A percentile compares a stretch with the other conserved stretches of the same genome.
These are phyloP conservation scores for Hypomesus transpacificus DNA, from an alignment of 2,113 vertebrate species.

Conservation along the genomic window DNA sequence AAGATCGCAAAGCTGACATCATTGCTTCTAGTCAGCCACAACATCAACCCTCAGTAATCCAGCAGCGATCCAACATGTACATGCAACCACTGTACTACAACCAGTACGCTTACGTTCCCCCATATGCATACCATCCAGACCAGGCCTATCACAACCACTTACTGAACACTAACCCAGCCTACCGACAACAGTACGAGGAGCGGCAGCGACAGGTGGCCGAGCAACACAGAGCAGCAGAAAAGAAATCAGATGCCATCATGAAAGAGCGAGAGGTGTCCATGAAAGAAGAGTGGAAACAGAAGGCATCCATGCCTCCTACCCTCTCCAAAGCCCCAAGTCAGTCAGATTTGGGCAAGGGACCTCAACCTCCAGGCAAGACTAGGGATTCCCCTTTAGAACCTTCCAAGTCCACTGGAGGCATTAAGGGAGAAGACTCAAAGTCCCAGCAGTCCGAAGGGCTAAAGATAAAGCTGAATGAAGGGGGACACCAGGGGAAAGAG, in stretches of 20 bases:
- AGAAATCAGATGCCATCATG: conserved; percentile 82
- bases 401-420: conserved; percentile 85
- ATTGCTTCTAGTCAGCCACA: conserved; percentile 59
- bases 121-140: conserved; percentile 87
- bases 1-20: conserved; percentile 87
- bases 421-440: conserved; percentile 90
- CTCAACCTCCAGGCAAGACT: conserved; percentile 72
- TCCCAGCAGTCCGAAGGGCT: conserved; percentile 84
- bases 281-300: conserved; percentile 98
- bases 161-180: conserved; percentile 87
- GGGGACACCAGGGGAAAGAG: conserved; percentile 85
- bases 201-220: conserved; percentile 87
- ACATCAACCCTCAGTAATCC: conserved; percentile 85
- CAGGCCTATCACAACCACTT: conserved; percentile 94
- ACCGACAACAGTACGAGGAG: conserved; percentile 93
- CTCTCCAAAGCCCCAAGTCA: conserved; percentile 91
- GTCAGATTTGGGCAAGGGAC: conserved; percentile 83
- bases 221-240: conserved; percentile 82
- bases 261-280: conserved; percentile 85
- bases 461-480: conserved; percentile 90
- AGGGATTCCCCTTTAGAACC: conserved; percentile 83
- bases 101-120: conserved; percentile 93
- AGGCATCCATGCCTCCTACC: conserved; percentile 82
- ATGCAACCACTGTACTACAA: conserved; percentile 99
- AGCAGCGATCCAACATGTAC: conserved; percentile 96